Evolutionary conservation across 2,797 vertebrate species (phyloP), one percentile per base, ranked within the genome.

Genomic region (Xiphophorus birchmanni): DNA sequence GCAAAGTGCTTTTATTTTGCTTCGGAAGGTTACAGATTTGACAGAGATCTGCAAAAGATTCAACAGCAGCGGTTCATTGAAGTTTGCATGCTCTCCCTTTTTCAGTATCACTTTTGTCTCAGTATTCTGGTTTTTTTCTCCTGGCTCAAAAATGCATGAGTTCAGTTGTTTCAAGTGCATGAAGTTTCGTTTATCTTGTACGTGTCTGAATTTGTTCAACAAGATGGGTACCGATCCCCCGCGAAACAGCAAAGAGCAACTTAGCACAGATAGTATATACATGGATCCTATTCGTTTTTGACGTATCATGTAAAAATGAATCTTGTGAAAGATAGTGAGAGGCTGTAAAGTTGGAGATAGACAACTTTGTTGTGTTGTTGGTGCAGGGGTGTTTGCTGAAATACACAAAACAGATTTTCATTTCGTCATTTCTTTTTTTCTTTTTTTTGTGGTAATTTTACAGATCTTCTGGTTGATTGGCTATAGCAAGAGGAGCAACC

Each of bases 381-480:
- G 73, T 78, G 81, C 75, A 44, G 26, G 67, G 67, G 23, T 71
- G 13, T 71, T 71, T 26, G 40, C 52, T 80, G 37, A 35, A 40
- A 77, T 47, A 29, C 8, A 73, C 2, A 78, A 78, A 42, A 50
- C 23, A n/a, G 76, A 67, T 7, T 18, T 37, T 74, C 3, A 18
- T 48, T 80, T 35, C 65, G 21, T 82, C 44, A 84, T 52, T 0
- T 32, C 45, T 79, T 80, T 23, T 45, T 15, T 45, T 18, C 78
- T 80, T 23, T 45, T 15, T 45, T 18, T 23, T 54, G 9, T 23
- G 21, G 21, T 26, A 26, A 63, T 90, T 73, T 85, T 47, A 45
- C 76, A 92, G 91, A 86, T 90, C 80, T 89, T 63, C 54, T 72
- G 82, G 21, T 80, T 86, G 69, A 86, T 92, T 84, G 81, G 73